Percentiles rank a stretch among this genome's conserved stretches.
These are phyloP conservation scores for Odontomachus brunneus DNA, from an alignment of 1,140 invertebrate genomes.

Conservation along the genomic window DNA sequence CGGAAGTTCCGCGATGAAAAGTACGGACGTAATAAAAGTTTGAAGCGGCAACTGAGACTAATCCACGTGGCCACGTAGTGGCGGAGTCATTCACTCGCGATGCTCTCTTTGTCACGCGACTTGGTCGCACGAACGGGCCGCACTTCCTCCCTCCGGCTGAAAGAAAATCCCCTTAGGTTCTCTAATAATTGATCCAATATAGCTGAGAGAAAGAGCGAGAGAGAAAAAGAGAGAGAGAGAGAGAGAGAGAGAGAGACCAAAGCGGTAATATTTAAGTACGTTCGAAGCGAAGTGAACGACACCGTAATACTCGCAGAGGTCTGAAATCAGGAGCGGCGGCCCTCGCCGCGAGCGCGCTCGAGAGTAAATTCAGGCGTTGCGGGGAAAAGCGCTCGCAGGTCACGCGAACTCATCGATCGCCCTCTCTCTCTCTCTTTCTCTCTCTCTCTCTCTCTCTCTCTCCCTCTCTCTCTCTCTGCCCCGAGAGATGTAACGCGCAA, in stretches of 20 bases:
- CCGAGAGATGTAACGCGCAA: slow-evolving; percentile 28
- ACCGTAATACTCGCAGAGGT: not conserved
- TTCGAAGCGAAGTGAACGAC: not conserved
- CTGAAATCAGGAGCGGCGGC: slow-evolving; percentile 14
- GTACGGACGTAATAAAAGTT: slow-evolving; percentile 26
- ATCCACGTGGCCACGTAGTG: slow-evolving; percentile 17
- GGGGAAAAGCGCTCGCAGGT: not conserved
- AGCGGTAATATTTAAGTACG: not conserved
- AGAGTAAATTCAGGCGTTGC: slow-evolving; percentile 25
- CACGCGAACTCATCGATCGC: slow-evolving; percentile 33
- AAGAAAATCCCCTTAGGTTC: not conserved
- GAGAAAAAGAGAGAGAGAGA: too few relatives aligned
- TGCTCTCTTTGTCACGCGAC: not conserved
- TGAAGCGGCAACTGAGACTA: not conserved
- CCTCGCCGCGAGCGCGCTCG: not conserved
- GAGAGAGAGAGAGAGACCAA: too few relatives aligned
- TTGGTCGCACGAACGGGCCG: too few relatives aligned
- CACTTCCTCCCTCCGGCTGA: not conserved
- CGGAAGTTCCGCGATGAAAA: slow-evolving; percentile 37
- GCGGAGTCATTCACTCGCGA: slow-evolving; percentile 7
- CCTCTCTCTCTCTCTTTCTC: not conserved
- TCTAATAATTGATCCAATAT: not conserved
- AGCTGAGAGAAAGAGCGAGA: too few relatives aligned
- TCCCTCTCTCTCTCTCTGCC: too few relatives aligned
- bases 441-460: too few relatives aligned